Percentiles rank a stretch among this genome's conserved stretches.
phyloP scores from a whole-genome alignment of 2,797 vertebrate species.

The Zalophus californianus region DNA sequence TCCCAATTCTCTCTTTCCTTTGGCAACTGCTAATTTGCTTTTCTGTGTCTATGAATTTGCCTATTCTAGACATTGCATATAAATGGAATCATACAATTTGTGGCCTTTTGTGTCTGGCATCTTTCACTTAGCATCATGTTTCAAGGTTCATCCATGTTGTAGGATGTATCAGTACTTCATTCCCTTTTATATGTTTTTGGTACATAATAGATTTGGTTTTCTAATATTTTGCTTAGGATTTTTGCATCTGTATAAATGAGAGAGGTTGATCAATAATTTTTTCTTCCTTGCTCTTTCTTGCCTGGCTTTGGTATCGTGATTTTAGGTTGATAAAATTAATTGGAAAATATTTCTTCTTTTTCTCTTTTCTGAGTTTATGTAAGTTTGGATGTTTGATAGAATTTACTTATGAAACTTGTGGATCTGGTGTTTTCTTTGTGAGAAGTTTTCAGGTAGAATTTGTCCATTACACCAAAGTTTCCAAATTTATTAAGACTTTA shows the following conservation, averaged over 20 bases:
- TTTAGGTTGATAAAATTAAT: conserved; percentile 21
- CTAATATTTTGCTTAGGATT: conserved; percentile 18
- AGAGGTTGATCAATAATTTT: not conserved
- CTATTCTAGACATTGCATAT: not conserved
- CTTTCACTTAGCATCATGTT: conserved; percentile 38
- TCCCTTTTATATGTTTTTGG: conserved; percentile 51
- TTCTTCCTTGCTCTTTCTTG: conserved; percentile 31
- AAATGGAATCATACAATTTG: not conserved
- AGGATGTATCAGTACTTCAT: not conserved
- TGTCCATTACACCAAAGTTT: not conserved
- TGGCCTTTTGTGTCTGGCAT: conserved; percentile 1
- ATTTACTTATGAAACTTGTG: conserved; percentile 40
- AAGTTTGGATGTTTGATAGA: conserved; percentile 29
- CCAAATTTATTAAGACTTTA: conserved; percentile 44
- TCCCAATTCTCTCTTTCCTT: not conserved
- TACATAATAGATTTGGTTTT: conserved; percentile 29
- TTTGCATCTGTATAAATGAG: conserved; percentile 24
- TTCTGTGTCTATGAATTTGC: not conserved
- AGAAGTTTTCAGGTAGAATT: conserved; percentile 38
- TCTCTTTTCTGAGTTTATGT: conserved; percentile 23
- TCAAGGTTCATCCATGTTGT: conserved; percentile 12
- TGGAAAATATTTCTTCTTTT: conserved; percentile 55
- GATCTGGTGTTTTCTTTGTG: conserved; percentile 42
- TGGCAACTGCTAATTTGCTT: not conserved
- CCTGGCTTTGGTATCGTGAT: conserved; percentile 38